Percentiles rank a stretch among this genome's conserved stretches.
Conservation (phyloP, 2,113 vertebrate species). For the Labrus mixtus region DNA sequence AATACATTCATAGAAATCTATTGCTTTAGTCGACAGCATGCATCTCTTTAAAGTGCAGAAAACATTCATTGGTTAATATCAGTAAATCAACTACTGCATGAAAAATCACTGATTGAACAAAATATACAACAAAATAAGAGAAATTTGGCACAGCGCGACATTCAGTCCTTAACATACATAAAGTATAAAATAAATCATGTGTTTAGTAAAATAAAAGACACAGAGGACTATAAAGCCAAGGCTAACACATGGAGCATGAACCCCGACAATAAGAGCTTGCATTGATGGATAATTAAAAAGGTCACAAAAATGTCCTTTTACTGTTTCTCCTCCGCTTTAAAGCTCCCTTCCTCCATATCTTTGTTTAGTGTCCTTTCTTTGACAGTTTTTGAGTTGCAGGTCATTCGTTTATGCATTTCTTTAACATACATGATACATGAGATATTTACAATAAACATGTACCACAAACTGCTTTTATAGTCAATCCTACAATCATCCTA, state of each 20-base stretch:
- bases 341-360: background rate
- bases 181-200: conserved; percentile 25
- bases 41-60: conserved; percentile 69
- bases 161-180: background rate
- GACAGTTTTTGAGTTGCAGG: too few species aligned
- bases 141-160: background rate
- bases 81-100: conserved; percentile 37
- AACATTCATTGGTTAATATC: conserved; percentile 49
- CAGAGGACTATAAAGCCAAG: conserved; percentile 18
- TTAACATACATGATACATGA: background rate
- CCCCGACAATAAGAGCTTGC: conserved; percentile 16
- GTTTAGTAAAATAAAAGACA: conserved; percentile 24
- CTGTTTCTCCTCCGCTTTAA: background rate
- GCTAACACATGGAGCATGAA: conserved; percentile 9
- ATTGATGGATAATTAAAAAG: conserved; percentile 23
- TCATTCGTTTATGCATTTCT: background rate
- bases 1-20: conserved; percentile 59
- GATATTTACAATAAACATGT: background rate
- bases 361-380: background rate
- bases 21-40: conserved; percentile 63
- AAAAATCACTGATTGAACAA: conserved; percentile 31
- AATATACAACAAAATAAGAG: conserved; percentile 20
- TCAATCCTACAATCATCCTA: conserved; percentile 9
- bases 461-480: background rate
- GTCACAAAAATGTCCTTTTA: background rate